Evolutionary conservation across 2,113 vertebrate genomes (phyloP).

Genomic region (Alexandromys fortis): DNA sequence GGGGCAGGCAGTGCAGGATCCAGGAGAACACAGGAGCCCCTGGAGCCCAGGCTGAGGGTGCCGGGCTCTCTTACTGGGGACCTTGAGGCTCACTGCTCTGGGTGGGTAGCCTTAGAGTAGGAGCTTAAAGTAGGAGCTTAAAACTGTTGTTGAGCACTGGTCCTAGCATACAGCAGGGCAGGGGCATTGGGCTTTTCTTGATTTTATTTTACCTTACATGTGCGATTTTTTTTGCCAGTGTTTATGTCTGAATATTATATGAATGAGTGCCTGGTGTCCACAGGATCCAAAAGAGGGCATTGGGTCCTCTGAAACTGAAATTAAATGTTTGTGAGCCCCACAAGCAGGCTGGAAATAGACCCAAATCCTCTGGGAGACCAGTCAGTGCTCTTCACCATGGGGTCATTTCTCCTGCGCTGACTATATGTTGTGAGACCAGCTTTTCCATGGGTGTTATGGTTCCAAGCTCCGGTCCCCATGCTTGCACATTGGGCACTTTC

Average conservation of each 20-base stretch:
- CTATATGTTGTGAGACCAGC: not conserved
- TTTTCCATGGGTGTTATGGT: not conserved
- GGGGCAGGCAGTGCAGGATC: too few relatives aligned
- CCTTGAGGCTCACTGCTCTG: too few relatives aligned
- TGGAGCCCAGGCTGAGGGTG: too few relatives aligned
- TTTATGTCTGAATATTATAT: not conserved
- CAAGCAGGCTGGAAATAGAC: not conserved
- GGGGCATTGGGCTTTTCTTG: not conserved
- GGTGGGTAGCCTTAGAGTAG: too few relatives aligned
- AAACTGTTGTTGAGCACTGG: too few relatives aligned
- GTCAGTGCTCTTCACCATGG: not conserved
- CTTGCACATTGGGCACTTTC: too few relatives aligned
- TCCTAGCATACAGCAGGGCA: too few relatives aligned
- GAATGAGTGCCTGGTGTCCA: not conserved
- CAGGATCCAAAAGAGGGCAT: too few relatives aligned
- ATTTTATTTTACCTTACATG: not conserved
- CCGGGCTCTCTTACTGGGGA: too few relatives aligned
- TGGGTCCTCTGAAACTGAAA: not conserved
- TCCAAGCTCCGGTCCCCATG: not conserved
- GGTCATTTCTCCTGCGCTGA: not conserved
- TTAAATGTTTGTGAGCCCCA: not conserved
- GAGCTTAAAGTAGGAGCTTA: too few relatives aligned
- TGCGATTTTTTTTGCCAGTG: not conserved
- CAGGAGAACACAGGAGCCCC: too few relatives aligned
- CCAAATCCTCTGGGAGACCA: not conserved